Conservation (phyloP, 1,140 invertebrate species). For the Zaprionus davidi region DNA sequence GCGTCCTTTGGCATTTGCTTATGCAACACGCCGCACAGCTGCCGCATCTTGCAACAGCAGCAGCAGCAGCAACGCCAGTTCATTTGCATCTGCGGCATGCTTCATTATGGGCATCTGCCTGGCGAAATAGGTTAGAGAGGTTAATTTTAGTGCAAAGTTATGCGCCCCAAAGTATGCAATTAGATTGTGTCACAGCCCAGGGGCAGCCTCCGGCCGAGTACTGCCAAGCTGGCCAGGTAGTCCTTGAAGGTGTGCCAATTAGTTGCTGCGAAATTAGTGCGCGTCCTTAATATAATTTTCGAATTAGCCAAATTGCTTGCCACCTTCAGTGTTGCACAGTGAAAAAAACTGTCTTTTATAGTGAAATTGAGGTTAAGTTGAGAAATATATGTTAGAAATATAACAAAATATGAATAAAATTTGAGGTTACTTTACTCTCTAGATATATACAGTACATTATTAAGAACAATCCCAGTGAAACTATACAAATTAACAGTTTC, state of each 20-base stretch:
- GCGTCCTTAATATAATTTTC: constrained; percentile 70
- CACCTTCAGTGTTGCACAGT: neutral
- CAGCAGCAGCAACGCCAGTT: constrained; percentile 32
- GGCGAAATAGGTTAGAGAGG: constrained; percentile 77
- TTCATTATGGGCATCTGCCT: constrained; percentile 69
- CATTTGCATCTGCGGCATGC: constrained; percentile 73
- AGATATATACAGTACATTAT: no score
- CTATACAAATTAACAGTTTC: no score
- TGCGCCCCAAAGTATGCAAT: constrained; percentile 76
- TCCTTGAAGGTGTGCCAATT: constrained; percentile 53
- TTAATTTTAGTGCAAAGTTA: constrained; percentile 83
- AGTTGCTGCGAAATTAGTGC: constrained; percentile 71
- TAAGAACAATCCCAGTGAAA: no score
- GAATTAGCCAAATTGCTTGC: constrained; percentile 63
- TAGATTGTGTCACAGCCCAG: constrained; percentile 63
- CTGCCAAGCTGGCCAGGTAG: neutral
- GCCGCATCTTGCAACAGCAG: constrained; percentile 40
- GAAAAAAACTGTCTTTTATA: no score
- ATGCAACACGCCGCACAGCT: constrained; percentile 25
- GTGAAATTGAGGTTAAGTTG: neutral
- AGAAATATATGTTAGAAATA: no score
- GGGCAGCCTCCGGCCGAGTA: constrained; percentile 14
- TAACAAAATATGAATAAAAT: no score
- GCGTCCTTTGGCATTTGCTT: constrained; percentile 68
- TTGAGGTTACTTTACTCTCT: no score